Conservation (phyloP, 2,797 vertebrate species). For the Myotis myotis region DNA sequence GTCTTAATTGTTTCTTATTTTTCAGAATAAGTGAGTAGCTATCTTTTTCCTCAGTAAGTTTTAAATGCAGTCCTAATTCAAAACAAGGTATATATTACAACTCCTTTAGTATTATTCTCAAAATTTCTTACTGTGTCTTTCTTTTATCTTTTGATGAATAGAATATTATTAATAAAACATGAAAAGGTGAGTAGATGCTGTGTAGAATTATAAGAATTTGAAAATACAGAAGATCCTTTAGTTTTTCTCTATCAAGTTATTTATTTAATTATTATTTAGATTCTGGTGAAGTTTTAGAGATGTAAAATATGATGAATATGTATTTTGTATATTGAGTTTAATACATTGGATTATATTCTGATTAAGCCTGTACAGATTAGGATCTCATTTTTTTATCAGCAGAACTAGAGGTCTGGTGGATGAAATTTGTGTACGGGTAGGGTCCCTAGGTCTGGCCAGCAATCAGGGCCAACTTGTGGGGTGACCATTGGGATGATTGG, state of each 20-base stretch:
- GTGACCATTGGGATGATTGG: rapidly evolving
- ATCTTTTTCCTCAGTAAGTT: not conserved
- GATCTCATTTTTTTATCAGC: not conserved
- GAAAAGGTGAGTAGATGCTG: not conserved
- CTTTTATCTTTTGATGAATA: constrained; percentile 41
- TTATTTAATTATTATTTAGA: constrained; percentile 22
- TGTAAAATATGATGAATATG: not conserved
- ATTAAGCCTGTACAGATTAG: not conserved
- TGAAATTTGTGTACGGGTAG: too few relatives aligned
- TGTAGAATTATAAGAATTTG: not conserved
- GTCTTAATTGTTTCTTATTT: not conserved
- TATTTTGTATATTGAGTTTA: not conserved
- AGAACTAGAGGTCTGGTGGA: not conserved
- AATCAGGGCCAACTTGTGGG: too few relatives aligned
- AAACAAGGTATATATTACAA: not conserved
- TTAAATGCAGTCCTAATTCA: not conserved
- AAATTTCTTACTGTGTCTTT: not conserved
- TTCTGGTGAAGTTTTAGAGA: not conserved
- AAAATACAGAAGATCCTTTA: not conserved
- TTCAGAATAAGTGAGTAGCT: not conserved
- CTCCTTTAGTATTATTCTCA: not conserved
- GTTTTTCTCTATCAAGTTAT: not conserved
- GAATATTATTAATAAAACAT: constrained; percentile 29
- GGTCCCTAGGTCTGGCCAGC: too few relatives aligned
- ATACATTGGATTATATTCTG: not conserved